phyloP scores from a whole-genome alignment of 2,113 vertebrate genomes.

The Amphilophus citrinellus region DNA sequence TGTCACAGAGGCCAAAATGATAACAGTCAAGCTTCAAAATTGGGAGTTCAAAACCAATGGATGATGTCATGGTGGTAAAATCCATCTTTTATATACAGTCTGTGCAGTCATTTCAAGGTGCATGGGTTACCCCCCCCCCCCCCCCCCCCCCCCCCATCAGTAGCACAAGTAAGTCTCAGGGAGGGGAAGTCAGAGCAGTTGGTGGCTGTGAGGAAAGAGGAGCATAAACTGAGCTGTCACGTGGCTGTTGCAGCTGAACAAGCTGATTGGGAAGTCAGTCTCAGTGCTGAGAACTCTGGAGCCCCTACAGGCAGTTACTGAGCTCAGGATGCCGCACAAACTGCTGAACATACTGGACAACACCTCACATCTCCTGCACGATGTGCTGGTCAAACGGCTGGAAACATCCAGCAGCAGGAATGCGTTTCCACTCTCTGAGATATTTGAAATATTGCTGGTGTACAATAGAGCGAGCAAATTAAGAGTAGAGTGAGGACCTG shows the following conservation, averaged over 20 bases:
- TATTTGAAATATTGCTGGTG: too few species aligned
- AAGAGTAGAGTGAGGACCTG: too few species aligned
- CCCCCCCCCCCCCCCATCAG: not conserved
- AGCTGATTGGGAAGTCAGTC: not conserved
- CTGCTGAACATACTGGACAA: not conserved
- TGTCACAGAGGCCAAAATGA: too few species aligned
- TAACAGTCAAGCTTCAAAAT: not conserved
- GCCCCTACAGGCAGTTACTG: not conserved
- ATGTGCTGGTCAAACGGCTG: not conserved
- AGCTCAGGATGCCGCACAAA: not conserved
- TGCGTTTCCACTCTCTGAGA: too few species aligned
- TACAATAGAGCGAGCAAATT: too few species aligned
- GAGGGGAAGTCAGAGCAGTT: too few species aligned
- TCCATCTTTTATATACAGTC: not conserved
- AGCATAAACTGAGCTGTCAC: not conserved
- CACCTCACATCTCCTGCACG: not conserved
- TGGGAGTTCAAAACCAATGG: not conserved
- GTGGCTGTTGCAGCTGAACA: not conserved
- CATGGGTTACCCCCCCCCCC: too few species aligned
- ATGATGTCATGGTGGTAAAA: not conserved
- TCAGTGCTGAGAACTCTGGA: not conserved
- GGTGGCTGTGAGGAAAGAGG: not conserved
- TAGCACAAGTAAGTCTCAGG: not conserved
- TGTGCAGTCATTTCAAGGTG: too few species aligned
- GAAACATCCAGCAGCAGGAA: too few species aligned